Percentiles rank a stretch among this genome's conserved stretches.
phyloP scores from a whole-genome alignment of 2,113 vertebrate species.

The Hyla sarda region DNA sequence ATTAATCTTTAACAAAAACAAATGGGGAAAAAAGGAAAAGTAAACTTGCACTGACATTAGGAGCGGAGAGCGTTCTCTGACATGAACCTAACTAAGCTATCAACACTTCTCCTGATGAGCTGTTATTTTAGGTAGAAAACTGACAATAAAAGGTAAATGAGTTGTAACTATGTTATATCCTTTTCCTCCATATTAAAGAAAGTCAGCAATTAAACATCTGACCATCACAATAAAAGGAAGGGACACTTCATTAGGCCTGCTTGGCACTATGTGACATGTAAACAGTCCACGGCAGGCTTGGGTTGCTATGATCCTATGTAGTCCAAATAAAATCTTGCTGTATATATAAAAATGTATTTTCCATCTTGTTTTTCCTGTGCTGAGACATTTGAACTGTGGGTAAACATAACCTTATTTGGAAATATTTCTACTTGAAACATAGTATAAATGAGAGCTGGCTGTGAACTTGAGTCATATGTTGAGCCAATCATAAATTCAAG shows the following conservation, averaged over 20 bases:
- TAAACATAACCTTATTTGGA: constrained; percentile 43
- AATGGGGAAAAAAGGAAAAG: not conserved
- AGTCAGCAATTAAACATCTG: constrained; percentile 28
- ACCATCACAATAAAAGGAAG: constrained; percentile 48
- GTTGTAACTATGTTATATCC: constrained; percentile 8
- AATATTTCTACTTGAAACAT: constrained; percentile 16
- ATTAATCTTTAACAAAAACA: not conserved
- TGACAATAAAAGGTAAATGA: not conserved
- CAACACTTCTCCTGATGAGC: not conserved
- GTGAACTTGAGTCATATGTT: not conserved
- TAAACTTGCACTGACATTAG: not conserved
- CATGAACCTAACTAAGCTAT: not conserved
- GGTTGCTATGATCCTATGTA: constrained; percentile 43
- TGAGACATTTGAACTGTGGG: not conserved
- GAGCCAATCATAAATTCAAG: not conserved
- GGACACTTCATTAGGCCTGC: constrained; percentile 34
- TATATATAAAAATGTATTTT: constrained; percentile 40
- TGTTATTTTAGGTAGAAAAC: not conserved
- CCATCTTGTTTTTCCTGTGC: constrained; percentile 15
- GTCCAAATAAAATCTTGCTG: constrained; percentile 24
- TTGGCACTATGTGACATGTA: constrained; percentile 36
- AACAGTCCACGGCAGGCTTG: constrained; percentile 21
- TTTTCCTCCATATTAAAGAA: constrained; percentile 22
- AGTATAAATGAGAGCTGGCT: constrained; percentile 30
- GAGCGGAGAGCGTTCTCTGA: not conserved